Evolutionary conservation across 2,888 invertebrate species (phyloP), one percentile per base, ranked within the genome.

Genomic region (Agriopis marginaria): DNA sequence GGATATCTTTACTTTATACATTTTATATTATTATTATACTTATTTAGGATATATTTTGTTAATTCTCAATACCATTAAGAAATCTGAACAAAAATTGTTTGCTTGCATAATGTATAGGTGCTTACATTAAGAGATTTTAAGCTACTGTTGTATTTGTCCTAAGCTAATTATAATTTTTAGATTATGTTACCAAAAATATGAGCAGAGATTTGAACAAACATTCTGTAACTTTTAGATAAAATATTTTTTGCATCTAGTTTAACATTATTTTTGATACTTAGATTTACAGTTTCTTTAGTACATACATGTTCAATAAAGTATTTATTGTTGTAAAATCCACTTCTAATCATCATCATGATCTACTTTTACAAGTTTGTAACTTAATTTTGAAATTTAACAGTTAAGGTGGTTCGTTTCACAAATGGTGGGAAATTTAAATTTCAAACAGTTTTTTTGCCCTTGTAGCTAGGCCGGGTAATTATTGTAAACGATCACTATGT

Each of bases 151-250:
- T 60, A 58, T 58, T 58, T 58, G 58, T 45, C 23, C 0, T 45
- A 45, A 58, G 45, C 8, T 56, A 17, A 44, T 17, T 55, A 40
- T 42, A 2, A 7, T 58, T 58, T 23, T 61, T 63, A 47, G 42
- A 47, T 23, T 47, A 56, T 55, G 55, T 55, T 63, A 63, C 55
- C 63, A 63, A 63, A 63, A 63, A 54, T 39, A 54, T 14, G 49
- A 49, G 47, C 49, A 40, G 58, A 58, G 5, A 45, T 58, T 58
- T 58, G 45, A 44, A 40, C 45, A 58, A 58, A 45, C 5, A 32
- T 58, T 45, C 12, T 58, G 8, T 58, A 45, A 14, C 23, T 44
- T 17, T 56, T 56, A 17, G 3, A 32, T 58, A 12, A 45, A 23
- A 12, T 32, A 1, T 32, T 58, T 58, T 58, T 44, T 56, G 14